phyloP scores from a whole-genome alignment of 1,140 invertebrate genomes.

The Magallana gigas region DNA sequence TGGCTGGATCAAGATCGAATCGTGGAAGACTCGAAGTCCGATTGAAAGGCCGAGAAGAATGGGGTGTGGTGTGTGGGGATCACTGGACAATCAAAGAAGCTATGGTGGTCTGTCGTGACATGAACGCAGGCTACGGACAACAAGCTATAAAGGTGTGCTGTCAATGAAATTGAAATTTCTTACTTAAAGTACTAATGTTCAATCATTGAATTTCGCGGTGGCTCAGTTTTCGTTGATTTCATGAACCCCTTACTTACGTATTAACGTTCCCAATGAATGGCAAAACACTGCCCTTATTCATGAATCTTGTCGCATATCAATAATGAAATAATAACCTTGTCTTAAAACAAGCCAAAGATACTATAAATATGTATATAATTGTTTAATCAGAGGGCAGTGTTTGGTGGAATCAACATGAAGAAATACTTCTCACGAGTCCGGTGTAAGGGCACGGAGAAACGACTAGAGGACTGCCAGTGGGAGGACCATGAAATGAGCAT shows the following conservation, averaged over 20 bases:
- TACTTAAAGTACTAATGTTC: too few species aligned
- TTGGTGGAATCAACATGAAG: constrained; percentile 47
- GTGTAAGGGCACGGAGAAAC: constrained; percentile 52
- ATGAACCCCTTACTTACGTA: too few species aligned
- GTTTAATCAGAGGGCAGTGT: constrained; percentile 35
- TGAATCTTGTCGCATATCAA: too few species aligned
- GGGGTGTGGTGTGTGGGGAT: constrained; percentile 72
- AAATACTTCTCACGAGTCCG: constrained; percentile 48
- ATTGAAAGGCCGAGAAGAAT: constrained; percentile 53
- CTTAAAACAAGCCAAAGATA: too few species aligned
- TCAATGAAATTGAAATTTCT: too few species aligned
- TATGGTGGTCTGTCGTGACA: constrained; percentile 71
- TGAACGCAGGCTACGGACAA: constrained; percentile 66
- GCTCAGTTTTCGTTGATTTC: too few species aligned
- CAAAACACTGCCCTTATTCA: too few species aligned
- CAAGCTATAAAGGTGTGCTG: constrained; percentile 64
- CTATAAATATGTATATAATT: too few species aligned
- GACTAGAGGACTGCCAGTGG: constrained; percentile 49
- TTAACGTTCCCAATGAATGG: too few species aligned
- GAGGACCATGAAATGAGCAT: constrained; percentile 44
- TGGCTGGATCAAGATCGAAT: constrained; percentile 60
- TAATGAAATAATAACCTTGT: too few species aligned
- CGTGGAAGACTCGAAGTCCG: constrained; percentile 71
- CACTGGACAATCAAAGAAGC: constrained; percentile 71
- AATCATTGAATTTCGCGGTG: too few species aligned